These are phyloP conservation scores for Menura novaehollandiae DNA, from an alignment of 2,113 vertebrate species.

Conservation along the genomic window DNA sequence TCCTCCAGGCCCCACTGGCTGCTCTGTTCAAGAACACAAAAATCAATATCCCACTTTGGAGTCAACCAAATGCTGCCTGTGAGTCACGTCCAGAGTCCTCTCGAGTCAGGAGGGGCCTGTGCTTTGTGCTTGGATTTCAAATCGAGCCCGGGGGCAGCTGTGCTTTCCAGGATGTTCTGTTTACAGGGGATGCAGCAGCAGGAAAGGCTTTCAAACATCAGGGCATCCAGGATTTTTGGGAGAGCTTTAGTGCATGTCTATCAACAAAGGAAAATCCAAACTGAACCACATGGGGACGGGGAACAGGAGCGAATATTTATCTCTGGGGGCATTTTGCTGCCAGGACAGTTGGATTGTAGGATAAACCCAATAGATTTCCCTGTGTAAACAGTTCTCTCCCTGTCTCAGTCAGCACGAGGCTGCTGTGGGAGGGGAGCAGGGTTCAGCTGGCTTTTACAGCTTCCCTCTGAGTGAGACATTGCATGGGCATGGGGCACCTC, in stretches of 20 bases:
- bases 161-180: background rate
- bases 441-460: background rate
- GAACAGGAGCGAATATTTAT: background rate
- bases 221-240: background rate
- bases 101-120: background rate
- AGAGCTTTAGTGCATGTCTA: no score
- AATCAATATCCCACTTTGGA: background rate
- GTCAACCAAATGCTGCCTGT: background rate
- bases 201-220: background rate
- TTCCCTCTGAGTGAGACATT: background rate
- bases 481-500: background rate
- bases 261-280: background rate
- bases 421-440: background rate
- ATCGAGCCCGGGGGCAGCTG: background rate
- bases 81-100: background rate
- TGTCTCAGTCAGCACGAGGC: background rate
- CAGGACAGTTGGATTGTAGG: background rate
- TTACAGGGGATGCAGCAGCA: background rate
- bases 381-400: background rate
- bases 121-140: background rate
- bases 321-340: background rate
- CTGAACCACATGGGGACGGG: background rate
- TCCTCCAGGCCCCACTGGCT: background rate
- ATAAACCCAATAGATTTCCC: background rate
- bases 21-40: background rate